These are phyloP conservation scores for Tortricodes alternella DNA, from an alignment of 2,888 invertebrate genomes.

Conservation along the genomic window DNA sequence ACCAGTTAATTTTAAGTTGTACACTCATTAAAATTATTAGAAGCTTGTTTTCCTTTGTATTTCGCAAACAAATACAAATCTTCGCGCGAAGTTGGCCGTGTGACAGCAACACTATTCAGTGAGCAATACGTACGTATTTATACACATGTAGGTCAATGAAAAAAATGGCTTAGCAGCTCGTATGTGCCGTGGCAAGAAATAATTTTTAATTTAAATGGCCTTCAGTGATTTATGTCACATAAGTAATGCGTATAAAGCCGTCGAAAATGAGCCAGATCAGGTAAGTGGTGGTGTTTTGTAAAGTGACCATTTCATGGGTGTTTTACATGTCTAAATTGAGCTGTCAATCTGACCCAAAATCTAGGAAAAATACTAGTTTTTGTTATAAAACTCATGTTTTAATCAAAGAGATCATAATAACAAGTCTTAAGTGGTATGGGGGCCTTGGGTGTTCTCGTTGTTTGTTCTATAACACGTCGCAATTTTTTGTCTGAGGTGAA, in stretches of 20 bases:
- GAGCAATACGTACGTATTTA: constrained; percentile 71
- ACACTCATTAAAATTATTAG: constrained; percentile 43
- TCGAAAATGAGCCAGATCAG: constrained; percentile 80
- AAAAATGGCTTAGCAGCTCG: constrained; percentile 81
- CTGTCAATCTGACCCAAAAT: constrained; percentile 79
- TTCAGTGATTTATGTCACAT: constrained; percentile 82
- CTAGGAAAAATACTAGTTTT: constrained; percentile 61
- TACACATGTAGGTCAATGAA: constrained; percentile 83
- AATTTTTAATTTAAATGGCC: constrained; percentile 82
- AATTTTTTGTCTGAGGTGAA: constrained; percentile 49
- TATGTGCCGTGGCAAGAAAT: constrained; percentile 81
- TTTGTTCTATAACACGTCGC: constrained; percentile 29
- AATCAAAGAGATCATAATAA: constrained; percentile 32
- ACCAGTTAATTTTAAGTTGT: constrained; percentile 28
- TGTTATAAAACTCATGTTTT: constrained; percentile 48
- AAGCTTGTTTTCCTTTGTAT: constrained; percentile 32
- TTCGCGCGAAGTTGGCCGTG: constrained; percentile 33
- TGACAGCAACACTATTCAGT: constrained; percentile 71
- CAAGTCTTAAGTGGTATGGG: constrained; percentile 30
- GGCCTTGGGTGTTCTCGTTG: constrained; percentile 8
- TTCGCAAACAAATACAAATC: constrained; percentile 34
- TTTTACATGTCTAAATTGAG: constrained; percentile 70
- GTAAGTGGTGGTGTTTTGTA: constrained; percentile 63
- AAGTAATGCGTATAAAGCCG: constrained; percentile 78
- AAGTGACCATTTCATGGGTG: constrained; percentile 67